phyloP scores from a whole-genome alignment of 2,797 vertebrate genomes.

The Psittacula derbiana region DNA sequence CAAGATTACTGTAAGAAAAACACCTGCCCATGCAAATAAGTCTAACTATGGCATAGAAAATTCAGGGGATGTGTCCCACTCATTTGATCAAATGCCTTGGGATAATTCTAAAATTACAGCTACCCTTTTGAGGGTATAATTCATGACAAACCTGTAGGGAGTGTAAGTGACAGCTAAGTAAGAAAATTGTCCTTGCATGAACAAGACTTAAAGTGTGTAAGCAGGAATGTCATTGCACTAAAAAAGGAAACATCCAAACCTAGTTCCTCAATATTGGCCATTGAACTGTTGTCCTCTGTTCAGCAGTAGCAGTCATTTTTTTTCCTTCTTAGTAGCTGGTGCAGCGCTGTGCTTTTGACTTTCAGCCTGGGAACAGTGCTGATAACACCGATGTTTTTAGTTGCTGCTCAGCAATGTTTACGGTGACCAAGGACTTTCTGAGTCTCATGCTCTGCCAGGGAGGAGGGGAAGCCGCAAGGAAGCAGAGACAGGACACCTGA shows the following conservation, averaged over 20 bases:
- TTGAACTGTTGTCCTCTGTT: not conserved
- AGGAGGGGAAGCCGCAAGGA: no score
- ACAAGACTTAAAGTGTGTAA: not conserved
- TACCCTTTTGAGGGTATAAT: not conserved
- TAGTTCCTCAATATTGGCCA: not conserved
- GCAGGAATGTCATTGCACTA: not conserved
- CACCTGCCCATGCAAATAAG: slow-evolving; percentile 21
- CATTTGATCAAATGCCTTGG: not conserved
- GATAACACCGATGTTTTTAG: no score
- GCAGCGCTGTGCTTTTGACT: no score
- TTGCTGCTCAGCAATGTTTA: no score
- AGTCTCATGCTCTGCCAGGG: no score
- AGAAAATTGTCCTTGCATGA: not conserved
- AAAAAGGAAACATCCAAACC: not conserved
- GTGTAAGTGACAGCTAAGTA: not conserved
- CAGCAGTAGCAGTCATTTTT: no score
- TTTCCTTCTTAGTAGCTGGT: no score
- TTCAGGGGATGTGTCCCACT: not conserved
- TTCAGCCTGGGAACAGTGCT: no score
- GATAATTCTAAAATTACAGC: not conserved
- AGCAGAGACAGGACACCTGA: no score
- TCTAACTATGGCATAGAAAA: not conserved
- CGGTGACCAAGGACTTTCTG: no score
- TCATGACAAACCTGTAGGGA: not conserved
- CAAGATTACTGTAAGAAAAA: slow-evolving; percentile 15